These are phyloP conservation scores for Gymnogyps californianus DNA, from an alignment of 2,113 vertebrate species.

Conservation along the genomic window DNA sequence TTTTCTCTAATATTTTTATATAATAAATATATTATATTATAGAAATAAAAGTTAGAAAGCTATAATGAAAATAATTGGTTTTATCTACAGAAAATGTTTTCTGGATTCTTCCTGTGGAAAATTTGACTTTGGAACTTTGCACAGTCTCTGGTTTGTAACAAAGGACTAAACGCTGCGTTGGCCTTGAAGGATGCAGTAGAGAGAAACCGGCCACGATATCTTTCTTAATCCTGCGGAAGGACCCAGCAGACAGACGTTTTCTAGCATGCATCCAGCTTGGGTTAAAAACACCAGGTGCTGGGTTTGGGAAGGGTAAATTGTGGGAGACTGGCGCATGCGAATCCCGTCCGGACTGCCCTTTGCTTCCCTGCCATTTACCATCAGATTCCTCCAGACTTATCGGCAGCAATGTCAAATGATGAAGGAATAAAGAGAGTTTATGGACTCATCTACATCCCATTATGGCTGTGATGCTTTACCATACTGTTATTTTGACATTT, in stretches of 20 bases:
- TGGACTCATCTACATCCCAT: neutral
- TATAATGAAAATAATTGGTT: neutral
- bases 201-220: neutral
- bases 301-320: neutral
- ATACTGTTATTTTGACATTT: neutral
- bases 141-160: neutral
- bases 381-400: neutral
- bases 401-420: neutral
- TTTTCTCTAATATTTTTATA: neutral
- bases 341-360: neutral
- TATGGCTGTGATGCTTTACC: neutral
- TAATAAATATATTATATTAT: neutral
- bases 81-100: constrained; percentile 13
- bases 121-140: neutral
- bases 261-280: neutral
- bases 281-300: neutral
- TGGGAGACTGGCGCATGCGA: accelerated
- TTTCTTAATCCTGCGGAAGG: neutral
- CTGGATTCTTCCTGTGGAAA: constrained; percentile 21
- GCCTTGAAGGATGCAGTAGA: neutral
- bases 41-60: neutral
- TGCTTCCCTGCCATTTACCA: neutral
- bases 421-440: neutral
- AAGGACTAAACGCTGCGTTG: accelerated
- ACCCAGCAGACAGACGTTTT: neutral